Percentiles rank a stretch among this genome's conserved stretches.
These are phyloP conservation scores for Sylvilagus bachmani DNA, from an alignment of 2,113 vertebrate species.

Conservation along the genomic window DNA sequence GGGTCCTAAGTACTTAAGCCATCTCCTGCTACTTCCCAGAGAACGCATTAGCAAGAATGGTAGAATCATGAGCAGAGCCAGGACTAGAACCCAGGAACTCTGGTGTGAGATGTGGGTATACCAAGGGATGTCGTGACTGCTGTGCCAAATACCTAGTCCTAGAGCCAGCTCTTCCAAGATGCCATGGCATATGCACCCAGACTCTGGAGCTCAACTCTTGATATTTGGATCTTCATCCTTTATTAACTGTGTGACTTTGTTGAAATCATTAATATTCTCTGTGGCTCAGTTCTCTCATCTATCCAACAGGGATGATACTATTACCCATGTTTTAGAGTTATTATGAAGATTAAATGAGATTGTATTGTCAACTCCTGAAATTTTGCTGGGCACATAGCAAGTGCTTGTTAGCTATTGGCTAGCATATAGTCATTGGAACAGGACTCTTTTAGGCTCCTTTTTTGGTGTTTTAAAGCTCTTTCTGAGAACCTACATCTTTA, in stretches of 20 bases:
- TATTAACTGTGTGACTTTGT: constrained; percentile 24
- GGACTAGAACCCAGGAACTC: too few species aligned
- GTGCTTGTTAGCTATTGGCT: constrained; percentile 3
- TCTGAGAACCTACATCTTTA: background rate
- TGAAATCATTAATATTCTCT: background rate
- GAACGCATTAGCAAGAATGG: too few species aligned
- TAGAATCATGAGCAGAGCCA: too few species aligned
- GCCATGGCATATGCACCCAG: background rate
- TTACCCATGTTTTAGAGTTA: background rate
- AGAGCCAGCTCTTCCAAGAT: background rate
- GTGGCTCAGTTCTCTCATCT: background rate
- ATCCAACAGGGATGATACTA: constrained; percentile 1
- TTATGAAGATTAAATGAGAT: constrained; percentile 39
- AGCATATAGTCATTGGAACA: background rate
- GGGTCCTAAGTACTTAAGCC: too few species aligned
- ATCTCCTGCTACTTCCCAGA: too few species aligned
- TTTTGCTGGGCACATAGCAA: background rate
- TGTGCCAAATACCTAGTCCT: too few species aligned
- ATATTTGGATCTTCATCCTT: background rate
- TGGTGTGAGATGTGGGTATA: too few species aligned
- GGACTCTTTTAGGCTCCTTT: background rate
- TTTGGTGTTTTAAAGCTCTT: background rate
- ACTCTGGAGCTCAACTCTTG: background rate
- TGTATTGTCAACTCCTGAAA: background rate
- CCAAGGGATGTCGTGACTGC: too few species aligned